A percentile compares a stretch with the other conserved stretches of the same genome.
Conservation (phyloP, 2,113 vertebrate genomes). For the Upupa epops region DNA sequence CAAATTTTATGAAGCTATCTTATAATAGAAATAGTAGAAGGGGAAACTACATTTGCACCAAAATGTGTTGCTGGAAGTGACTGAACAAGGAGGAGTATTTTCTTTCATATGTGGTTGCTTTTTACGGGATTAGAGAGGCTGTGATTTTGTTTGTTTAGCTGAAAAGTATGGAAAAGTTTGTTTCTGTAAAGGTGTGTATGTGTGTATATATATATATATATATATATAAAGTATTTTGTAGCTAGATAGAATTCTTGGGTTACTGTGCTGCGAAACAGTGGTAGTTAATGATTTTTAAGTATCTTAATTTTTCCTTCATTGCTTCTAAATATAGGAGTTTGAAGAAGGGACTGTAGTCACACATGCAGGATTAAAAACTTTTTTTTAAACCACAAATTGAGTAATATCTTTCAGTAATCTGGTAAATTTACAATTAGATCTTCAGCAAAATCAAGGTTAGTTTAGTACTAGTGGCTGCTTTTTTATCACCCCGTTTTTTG, state of each 20-base stretch:
- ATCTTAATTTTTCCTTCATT: not conserved
- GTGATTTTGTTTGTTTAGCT: not conserved
- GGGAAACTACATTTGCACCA: not conserved
- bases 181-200: not conserved
- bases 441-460: not conserved
- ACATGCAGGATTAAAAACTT: not conserved
- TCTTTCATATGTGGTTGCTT: not conserved
- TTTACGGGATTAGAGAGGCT: not conserved
- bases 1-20: not conserved
- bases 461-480: not conserved
- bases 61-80: not conserved
- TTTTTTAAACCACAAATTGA: not conserved
- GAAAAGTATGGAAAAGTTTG: not conserved
- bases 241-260: not conserved
- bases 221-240: too few species aligned
- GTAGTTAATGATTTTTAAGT: too few species aligned
- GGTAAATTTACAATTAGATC: not conserved
- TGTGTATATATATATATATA: too few species aligned
- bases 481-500: not conserved
- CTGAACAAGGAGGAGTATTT: not conserved
- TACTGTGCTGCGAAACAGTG: not conserved
- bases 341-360: not conserved
- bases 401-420: not conserved
- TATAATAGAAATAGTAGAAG: not conserved
- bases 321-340: not conserved